Base-by-base conservation (phyloP, 2,888 invertebrate species). In the Brachypalpus laphriformis region DNA sequence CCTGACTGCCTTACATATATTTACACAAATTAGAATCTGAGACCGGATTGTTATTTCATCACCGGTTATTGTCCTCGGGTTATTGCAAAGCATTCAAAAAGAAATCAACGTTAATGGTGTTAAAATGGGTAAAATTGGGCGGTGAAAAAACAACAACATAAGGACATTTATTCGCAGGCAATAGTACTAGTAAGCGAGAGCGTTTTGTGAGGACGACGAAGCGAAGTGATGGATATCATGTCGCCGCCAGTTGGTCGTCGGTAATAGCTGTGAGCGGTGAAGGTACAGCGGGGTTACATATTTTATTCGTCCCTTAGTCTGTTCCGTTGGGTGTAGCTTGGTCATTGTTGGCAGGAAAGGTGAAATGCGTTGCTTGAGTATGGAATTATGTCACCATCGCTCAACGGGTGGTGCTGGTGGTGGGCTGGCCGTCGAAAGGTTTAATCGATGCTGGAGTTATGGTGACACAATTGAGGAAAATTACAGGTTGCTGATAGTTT, bases 21-120 rank as follows among this genome's bases (percentile, higher is more conserved):
- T 76, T 81, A 81, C 81, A 81, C 83, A 80, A 87, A 87, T 87
- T 76, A 80, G 87, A 72, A 81, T 86, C 86, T 61, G 76, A 74
- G 80, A 87, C 70, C 61, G 78, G 83, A 87, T 82, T 83, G 86
- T 87, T 77, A 87, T 88, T 87, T 78, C 80, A 77, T 77, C 76
- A 74, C 72, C 37, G 75, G 78, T 75, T 82, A 87, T 87, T 87
- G 87, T 88, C 87, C 87, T 82, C 85, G 75, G 85, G 87, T 87
- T 88, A 88, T 88, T 87, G 88, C 82, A 88, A 83, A 87, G 81
- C 88, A 87, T 88, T 88, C 87, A 88, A 87, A 87, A 87, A 87
- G 87, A 87, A 87, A 88, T 88, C 87, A 88, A 86, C 71, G 87
- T 88, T 87, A 87, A 88, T 88, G 87, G 88, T 78, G 86, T 87